Evolutionary conservation across 2,888 invertebrate species (phyloP), one percentile per base, ranked within the genome.

Genomic region (Cheilosia grossa): DNA sequence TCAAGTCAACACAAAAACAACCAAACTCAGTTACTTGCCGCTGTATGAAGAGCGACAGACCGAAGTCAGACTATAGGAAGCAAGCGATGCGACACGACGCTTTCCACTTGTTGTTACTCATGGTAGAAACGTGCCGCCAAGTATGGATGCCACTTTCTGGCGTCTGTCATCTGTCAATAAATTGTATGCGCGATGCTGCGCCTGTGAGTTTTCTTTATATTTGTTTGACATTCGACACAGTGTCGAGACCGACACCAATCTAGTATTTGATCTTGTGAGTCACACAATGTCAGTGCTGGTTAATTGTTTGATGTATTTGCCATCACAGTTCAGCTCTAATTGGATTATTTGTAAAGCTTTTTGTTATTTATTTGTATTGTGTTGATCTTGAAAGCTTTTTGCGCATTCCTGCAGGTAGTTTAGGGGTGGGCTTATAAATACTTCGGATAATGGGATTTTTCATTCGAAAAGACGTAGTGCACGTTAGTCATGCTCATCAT

Each of bases 211-310:
- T 47, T 17, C 13, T 44, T 61, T 47, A n/a, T 47, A 54, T 37
- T 53, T 30, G 15, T 19, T 49, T 47, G 30, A 61, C 66, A 73
- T 42, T 61, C 63, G 15, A 27, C 19, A 19, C 30, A 56, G 24
- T 33, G 51, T 72, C 66, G 33, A 61, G 44, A 49, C 15, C 51
- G 63, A 24, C 59, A 42, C 33, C 49, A 53, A 70, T 75, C 80
- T 47, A 37, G 37, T 37, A 63, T 85, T 85, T 85, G 85, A 85
- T 75, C 85, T 81, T 81, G 66, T 81, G 75, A 85, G 49, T 85
- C 85, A 85, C 81, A 81, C 81, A 85, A 85, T 85, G 85, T 85
- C 85, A 85, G 19, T 59, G 81, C 75, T 85, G 85, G 80, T 85
- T 81, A 85, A 85, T 85, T 81, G 85, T 53, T 49, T 53, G 40